Conservation (phyloP, 2,113 vertebrate genomes). For the Aix galericulata region DNA sequence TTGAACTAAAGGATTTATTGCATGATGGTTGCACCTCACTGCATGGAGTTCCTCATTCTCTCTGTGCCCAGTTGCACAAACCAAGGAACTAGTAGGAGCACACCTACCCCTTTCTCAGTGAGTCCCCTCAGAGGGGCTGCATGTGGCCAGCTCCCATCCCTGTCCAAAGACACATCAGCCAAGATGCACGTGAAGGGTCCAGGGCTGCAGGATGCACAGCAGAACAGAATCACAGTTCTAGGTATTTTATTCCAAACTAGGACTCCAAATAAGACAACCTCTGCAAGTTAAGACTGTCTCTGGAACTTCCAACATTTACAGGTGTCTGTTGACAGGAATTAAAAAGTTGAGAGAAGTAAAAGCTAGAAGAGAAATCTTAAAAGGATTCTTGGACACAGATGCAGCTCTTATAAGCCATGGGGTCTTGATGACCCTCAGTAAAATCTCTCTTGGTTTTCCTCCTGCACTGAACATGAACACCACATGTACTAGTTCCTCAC, state of each 20-base stretch:
- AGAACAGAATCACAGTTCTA: not conserved
- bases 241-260: not conserved
- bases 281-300: not conserved
- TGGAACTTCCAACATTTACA: not conserved
- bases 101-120: not conserved
- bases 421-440: not conserved
- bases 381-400: not conserved
- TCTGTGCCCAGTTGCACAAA: not conserved
- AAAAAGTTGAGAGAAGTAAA: not conserved
- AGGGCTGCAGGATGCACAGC: not conserved
- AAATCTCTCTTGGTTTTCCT: not conserved
- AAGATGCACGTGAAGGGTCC: not conserved
- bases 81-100: not conserved
- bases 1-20: not conserved
- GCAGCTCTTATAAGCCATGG: fast-evolving
- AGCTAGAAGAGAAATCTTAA: not conserved
- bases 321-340: not conserved
- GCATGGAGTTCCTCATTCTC: not conserved
- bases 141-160: not conserved
- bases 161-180: not conserved
- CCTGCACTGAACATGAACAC: not conserved
- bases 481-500: not conserved
- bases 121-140: not conserved
- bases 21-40: not conserved
- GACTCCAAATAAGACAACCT: not conserved